Base-by-base conservation (phyloP, 1,140 invertebrate genomes). In the Neodiprion pinetum region DNA sequence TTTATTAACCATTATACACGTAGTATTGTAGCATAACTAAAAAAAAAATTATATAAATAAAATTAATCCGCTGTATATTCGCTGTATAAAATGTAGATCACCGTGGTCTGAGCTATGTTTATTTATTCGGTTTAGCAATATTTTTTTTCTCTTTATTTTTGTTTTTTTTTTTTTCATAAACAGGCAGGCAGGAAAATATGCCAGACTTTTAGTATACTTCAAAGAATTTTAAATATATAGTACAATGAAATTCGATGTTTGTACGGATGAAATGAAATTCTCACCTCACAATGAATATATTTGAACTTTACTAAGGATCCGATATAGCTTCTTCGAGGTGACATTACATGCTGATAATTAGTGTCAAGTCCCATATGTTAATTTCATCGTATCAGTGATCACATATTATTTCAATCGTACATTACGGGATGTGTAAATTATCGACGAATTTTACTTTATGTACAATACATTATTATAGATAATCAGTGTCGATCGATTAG, bases 1-100 rank as follows among this genome's bases (percentile, higher is more conserved):
- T 69, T 69, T 69, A 69, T 69, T 69, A 7, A 69, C 9, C 17
- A 69, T 69, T 69, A 69, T 69, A 69, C 67, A 69, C 67, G 10
- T 47, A 69, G n/a, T 69, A 69, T 69, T 23, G 21, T 69, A 69
- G 67, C 67, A 69, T 69, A 69, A 69, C 8, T 21, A 23, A 69
- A 69, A 69, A 40, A 40, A 40, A 40, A 40, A 40, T 40, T 40
- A 5, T 69, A 69, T 69, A 69, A 69, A 69, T 69, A 69, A 69
- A 14, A 69, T 69, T 21, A 69, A 23, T 69, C 40, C 40, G 14
- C 11, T 69, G 67, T 69, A 7, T 21, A 69, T 69, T 69, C 9
- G 10, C 67, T 69, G 10, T 69, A 69, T 69, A 10, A 69, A 69
- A 69, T 23, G 53, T n/a, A 8, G 28, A 40, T 40, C 28, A 40